Evolutionary conservation across 2,888 invertebrate genomes (phyloP), one percentile per base, ranked within the genome.

Genomic region (Dyspetes luteomarginatus): DNA sequence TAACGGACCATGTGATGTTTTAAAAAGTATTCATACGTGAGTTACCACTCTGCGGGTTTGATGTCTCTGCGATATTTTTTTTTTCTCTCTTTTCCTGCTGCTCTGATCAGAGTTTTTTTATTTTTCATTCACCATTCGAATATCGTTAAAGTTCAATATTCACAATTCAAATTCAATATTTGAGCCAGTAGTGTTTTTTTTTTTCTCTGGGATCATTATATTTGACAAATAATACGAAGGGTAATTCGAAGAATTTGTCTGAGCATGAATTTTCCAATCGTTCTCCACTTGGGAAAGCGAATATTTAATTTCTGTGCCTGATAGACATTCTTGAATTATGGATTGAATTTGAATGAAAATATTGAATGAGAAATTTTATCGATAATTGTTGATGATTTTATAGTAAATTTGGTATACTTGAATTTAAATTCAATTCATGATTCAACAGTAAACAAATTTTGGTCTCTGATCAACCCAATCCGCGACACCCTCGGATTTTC

Each of bases 1-100:
- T 50, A 60, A 48, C 60, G 73, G 55, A 69, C n/a, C n/a, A 28
- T 65, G 50, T 73, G 68, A 79, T 79, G 69, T 56, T 74, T 69
- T 68, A 56, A 74, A 79, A 79, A 79, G 79, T 74, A 69, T 74
- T 79, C 69, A 79, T 74, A 74, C 45, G 69, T 69, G 78, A 79
- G 68, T 79, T 74, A 74, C 74, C 26, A 68, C 58, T 69, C 69
- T 69, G 74, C 64, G 69, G n/a, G 69, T 74, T 74, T 56, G 64
- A 74, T 41, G 48, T 65, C 56, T 65, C 48, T 17, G 22, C 19
- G 55, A 17, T 41, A 22, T 45, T 12, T 7, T 28, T n/a, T 30
- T 50, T 24, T 9, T 36, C 4, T 28, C 36, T 3, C 50, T 30
- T 28, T 19, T 19, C 30, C 45, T 48, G 9, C 12, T 60, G 68